These are phyloP conservation scores for Cryptophagus acutangulus DNA, from an alignment of 2,888 invertebrate genomes.

Conservation along the genomic window DNA sequence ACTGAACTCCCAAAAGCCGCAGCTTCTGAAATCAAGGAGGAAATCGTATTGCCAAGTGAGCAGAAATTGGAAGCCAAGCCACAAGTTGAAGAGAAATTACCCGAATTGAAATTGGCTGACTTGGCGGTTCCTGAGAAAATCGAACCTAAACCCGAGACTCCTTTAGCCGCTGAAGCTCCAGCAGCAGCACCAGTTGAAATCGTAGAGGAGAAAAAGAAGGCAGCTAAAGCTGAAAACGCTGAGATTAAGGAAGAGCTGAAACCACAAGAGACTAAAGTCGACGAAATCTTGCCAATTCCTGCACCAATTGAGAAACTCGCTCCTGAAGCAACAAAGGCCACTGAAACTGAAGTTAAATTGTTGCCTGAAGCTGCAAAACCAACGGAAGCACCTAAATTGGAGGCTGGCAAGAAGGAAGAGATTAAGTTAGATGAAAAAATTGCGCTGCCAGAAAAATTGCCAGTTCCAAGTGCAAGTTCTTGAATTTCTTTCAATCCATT, in stretches of 20 bases:
- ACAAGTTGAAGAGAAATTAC: constrained; percentile 29
- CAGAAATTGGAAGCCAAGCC: constrained; percentile 35
- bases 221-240: constrained; percentile 24
- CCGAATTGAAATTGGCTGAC: constrained; percentile 25
- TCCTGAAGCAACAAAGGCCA: neutral
- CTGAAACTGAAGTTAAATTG: constrained; percentile 8
- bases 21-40: constrained; percentile 32
- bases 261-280: constrained; percentile 12
- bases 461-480: constrained; percentile 39
- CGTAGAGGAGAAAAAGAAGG: constrained; percentile 33
- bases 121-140: constrained; percentile 24
- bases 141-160: constrained; percentile 28
- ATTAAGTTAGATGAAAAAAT: constrained; percentile 1
- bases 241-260: constrained; percentile 20
- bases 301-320: constrained; percentile 12
- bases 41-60: constrained; percentile 32
- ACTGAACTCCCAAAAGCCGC: constrained; percentile 17
- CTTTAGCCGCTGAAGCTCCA: constrained; percentile 30
- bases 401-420: too few relatives aligned
- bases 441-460: constrained; percentile 23
- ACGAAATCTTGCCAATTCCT: constrained; percentile 16
- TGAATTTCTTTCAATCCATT: constrained; percentile 29
- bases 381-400: constrained; percentile 23
- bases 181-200: constrained; percentile 39
- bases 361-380: constrained; percentile 10